Evolutionary conservation across 2,888 invertebrate species (phyloP), one percentile per base, ranked within the genome.

Genomic region (Mesopsocus fuscifrons): DNA sequence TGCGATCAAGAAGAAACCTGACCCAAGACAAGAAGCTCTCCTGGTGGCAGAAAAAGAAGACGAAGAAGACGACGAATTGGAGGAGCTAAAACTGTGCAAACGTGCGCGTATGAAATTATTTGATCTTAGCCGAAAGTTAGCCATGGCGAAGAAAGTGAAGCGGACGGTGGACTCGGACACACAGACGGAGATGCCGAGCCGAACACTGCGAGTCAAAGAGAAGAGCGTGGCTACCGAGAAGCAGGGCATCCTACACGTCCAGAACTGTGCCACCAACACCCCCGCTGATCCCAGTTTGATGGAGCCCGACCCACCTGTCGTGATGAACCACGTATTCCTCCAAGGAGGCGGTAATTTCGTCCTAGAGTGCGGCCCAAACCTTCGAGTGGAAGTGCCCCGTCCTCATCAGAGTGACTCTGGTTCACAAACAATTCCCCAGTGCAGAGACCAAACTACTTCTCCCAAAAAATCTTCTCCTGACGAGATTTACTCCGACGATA

Each of bases 1-100:
- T 54, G 66, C 71, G 1, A 73, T 42, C 21, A 47, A 42, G 34
- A 47, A 47, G 40, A 41, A 44, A 38, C 11, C 38, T 3, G 33
- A 45, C 18, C 16, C 23, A 9, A 38, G 44, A n/a, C n/a, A 31
- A n/a, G 45, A 45, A 26, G 41, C 45, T n/a, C 44, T 45, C 26
- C 38, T 34, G 3, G 34, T 18, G 8, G 33, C 34, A 3, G 41
- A 23, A 8, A 34, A 26, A 9, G 33, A 31, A n/a, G 17, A 41
- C 20, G 32, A 23, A n/a, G 38, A 38, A 15, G 38, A 38, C 8
- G 45, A 41, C 8, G 44, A 41, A 5, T 23, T 43, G 6, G 46
- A 47, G 26, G 41, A 41, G 38, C 21, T 38, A 20, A 38, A 38
- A 38, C 20, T 38, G 38, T 38, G 38, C 18, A 38, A 38, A 38